Conservation (phyloP, 2,797 vertebrate genomes). For the Semaprochilodus insignis region DNA sequence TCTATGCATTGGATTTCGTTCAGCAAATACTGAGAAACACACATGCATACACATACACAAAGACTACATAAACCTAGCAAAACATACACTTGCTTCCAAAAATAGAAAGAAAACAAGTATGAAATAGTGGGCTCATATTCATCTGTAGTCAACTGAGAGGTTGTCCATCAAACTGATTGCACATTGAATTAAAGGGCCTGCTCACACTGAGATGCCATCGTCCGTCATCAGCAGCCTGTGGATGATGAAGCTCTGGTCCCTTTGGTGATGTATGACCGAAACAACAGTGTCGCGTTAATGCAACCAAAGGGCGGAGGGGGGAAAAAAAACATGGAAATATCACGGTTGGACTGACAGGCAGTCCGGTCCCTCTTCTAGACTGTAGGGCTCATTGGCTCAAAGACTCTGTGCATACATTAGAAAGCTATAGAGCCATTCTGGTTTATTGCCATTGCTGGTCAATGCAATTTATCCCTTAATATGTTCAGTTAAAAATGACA, state of each 20-base stretch:
- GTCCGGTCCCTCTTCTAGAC: background rate
- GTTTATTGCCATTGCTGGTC: background rate
- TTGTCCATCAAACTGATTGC: constrained; percentile 63
- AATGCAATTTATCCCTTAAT: background rate
- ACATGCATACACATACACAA: background rate
- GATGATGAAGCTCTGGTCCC: constrained; percentile 48
- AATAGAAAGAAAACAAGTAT: constrained; percentile 40
- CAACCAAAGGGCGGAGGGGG: constrained; percentile 25
- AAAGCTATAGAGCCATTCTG: background rate
- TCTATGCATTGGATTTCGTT: background rate
- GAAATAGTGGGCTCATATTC: constrained; percentile 29
- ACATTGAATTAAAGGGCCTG: constrained; percentile 55
- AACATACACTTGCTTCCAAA: background rate
- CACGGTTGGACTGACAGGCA: background rate
- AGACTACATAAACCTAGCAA: background rate
- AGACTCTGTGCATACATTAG: background rate
- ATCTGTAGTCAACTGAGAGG: constrained; percentile 36
- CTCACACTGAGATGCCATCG: constrained; percentile 33
- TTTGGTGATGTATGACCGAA: constrained; percentile 50
- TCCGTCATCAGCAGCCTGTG: constrained; percentile 47
- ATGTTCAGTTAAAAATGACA: background rate
- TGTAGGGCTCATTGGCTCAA: background rate
- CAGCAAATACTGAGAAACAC: background rate
- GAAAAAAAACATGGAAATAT: constrained; percentile 10
- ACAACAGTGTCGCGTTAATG: constrained; percentile 42